Evolutionary conservation across 2,113 vertebrate species (phyloP), one percentile per base, ranked within the genome.

Genomic region (Hemiscyllium ocellatum): DNA sequence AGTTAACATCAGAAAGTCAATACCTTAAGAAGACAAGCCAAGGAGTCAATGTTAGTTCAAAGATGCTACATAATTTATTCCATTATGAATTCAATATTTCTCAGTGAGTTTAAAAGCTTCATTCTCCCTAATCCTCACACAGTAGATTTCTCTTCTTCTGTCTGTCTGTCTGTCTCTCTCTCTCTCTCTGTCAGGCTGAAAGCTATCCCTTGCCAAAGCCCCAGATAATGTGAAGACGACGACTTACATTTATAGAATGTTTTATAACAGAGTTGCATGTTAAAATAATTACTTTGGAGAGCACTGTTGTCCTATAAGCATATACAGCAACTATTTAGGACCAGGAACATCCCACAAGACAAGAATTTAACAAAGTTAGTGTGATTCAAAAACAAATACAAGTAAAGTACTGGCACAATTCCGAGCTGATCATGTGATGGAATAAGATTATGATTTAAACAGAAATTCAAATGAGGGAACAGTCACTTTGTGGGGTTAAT

Each of bases 11-110:
- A 90, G 87, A 90, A 90, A 56, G 26, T 90, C 87, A 90, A 90
- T 90, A 90, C 87, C 52, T n/a, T 90, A 65, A 90, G 87, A 65
- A 65, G 29, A 61, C 52, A 90, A 90, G 15, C 87, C 87, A 65
- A 90, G 56, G 56, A 33, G 87, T 65, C 87, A 65, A 65, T 91
- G 87, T 65, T n/a, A 91, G 87, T 61, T 91, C 52, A 61, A 65
- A 91, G 87, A 83, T 83, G 87, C 56, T 91, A 61, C 52, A 91
- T 91, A 91, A 91, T 65, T 91, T 56, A 91, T 91, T 91, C 29
- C 65, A 65, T 91, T 91, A 61, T 91, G 33, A 91, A 91, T 65
- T 91, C 37, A 42, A 47, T 83, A 42, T 83, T 83, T 19, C 33
- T 33, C 15, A n/a, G 87, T 65, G n/a, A 65, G 52, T 91, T 91